Conservation (phyloP, 2,888 invertebrate species). For the Polyploca ridens region DNA sequence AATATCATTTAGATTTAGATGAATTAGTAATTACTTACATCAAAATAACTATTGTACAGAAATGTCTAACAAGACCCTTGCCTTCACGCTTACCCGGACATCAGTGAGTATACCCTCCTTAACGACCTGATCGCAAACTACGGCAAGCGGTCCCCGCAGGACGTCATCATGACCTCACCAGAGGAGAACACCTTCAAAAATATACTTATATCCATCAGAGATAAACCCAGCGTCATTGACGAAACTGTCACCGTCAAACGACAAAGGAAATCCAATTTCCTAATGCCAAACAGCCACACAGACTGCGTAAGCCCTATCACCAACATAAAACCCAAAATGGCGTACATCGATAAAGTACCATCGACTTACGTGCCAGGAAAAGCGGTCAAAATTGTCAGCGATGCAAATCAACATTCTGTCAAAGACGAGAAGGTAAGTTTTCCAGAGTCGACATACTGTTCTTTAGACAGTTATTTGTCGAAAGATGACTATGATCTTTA, state of each 20-base stretch:
- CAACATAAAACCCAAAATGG: constrained; percentile 71
- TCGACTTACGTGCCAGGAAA: constrained; percentile 86
- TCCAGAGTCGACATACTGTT: constrained; percentile 62
- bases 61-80: constrained; percentile 37
- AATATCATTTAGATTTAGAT: neutral
- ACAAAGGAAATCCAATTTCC: constrained; percentile 63
- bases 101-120: constrained; percentile 79
- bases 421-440: constrained; percentile 71
- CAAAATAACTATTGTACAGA: constrained; percentile 34
- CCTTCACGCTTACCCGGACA: constrained; percentile 54
- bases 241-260: constrained; percentile 71
- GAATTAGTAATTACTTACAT: neutral
- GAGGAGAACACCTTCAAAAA: constrained; percentile 75
- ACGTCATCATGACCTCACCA: constrained; percentile 78
- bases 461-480: constrained; percentile 84
- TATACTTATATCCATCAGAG: constrained; percentile 73
- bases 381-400: constrained; percentile 89
- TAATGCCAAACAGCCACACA: constrained; percentile 63
- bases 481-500: constrained; percentile 73
- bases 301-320: constrained; percentile 65
- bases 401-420: constrained; percentile 69
- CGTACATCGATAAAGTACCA: constrained; percentile 71
- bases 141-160: constrained; percentile 75
- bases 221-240: constrained; percentile 67
- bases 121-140: constrained; percentile 61